A percentile compares a stretch with the other conserved stretches of the same genome.
Evolutionary conservation across 1,140 invertebrate genomes (phyloP).

Genomic region (Leptopilina boulardi): DNA sequence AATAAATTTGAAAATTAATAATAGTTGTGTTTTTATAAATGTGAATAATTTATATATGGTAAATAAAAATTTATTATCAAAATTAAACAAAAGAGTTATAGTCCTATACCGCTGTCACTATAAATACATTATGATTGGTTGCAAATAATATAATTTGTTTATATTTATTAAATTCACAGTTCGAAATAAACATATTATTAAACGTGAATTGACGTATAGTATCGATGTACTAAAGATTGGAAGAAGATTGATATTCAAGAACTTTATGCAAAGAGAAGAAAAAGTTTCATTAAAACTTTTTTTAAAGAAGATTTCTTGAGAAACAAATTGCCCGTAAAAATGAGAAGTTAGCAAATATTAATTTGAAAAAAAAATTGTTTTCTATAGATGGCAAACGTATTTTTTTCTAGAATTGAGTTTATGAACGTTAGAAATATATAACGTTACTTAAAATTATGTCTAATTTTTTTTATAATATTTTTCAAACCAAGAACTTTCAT

Average conservation of each 20-base stretch:
- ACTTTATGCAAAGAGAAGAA: not conserved
- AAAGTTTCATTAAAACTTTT: constrained; percentile 3
- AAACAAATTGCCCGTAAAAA: not conserved
- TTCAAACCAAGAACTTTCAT: not conserved
- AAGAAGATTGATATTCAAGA: not conserved
- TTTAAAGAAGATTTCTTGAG: not conserved
- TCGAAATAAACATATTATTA: too few species aligned
- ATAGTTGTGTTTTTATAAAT: not conserved
- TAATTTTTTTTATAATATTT: not conserved
- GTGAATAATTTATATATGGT: not conserved
- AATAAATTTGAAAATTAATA: constrained; percentile 8
- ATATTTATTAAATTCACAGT: too few species aligned
- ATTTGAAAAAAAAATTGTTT: not conserved
- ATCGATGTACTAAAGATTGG: not conserved
- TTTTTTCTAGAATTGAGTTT: not conserved
- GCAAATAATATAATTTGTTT: too few species aligned
- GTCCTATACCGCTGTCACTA: too few species aligned
- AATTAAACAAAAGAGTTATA: too few species aligned
- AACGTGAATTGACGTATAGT: not conserved
- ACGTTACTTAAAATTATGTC: not conserved
- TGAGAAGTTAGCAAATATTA: not conserved
- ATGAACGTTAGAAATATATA: not conserved
- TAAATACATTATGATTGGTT: too few species aligned
- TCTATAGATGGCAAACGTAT: too few species aligned
- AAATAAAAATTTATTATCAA: not conserved